These are phyloP conservation scores for Cossypha polioptera DNA, from an alignment of 2,797 vertebrate species.

Conservation along the genomic window DNA sequence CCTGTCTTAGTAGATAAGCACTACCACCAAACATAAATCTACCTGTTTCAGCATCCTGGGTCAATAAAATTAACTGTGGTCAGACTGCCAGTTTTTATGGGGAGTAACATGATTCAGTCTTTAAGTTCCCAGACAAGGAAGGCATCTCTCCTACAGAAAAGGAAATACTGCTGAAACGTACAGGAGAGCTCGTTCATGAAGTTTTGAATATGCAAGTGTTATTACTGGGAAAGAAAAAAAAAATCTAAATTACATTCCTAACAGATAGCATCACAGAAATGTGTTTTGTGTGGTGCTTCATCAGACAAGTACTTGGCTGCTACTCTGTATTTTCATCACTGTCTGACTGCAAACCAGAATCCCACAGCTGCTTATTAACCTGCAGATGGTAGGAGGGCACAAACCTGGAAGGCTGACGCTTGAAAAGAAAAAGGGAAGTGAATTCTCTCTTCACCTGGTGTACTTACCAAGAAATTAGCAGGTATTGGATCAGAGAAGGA, in stretches of 20 bases:
- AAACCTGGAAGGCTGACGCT: background rate
- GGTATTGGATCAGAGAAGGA: slow-evolving; percentile 36
- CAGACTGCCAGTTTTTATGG: background rate
- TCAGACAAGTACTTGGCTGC: background rate
- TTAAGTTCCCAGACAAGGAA: background rate
- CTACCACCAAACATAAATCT: background rate
- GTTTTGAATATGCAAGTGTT: background rate
- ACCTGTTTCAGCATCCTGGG: background rate
- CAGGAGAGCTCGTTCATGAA: accelerated
- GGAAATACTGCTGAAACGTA: background rate
- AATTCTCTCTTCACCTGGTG: background rate
- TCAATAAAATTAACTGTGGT: background rate
- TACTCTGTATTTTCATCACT: background rate
- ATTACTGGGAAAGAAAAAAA: background rate
- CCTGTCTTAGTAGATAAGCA: background rate
- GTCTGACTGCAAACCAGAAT: background rate
- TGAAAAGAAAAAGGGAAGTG: background rate
- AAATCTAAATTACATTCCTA: background rate
- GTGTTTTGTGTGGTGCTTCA: background rate
- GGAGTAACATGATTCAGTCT: background rate
- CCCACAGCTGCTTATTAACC: background rate
- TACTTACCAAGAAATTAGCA: slow-evolving; percentile 55
- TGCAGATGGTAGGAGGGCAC: background rate
- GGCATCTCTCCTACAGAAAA: background rate
- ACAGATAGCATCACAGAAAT: background rate